Percentiles rank a stretch among this genome's conserved stretches.
These are phyloP conservation scores for Andrena cerasifolii DNA, from an alignment of 1,140 invertebrate species.

Conservation along the genomic window DNA sequence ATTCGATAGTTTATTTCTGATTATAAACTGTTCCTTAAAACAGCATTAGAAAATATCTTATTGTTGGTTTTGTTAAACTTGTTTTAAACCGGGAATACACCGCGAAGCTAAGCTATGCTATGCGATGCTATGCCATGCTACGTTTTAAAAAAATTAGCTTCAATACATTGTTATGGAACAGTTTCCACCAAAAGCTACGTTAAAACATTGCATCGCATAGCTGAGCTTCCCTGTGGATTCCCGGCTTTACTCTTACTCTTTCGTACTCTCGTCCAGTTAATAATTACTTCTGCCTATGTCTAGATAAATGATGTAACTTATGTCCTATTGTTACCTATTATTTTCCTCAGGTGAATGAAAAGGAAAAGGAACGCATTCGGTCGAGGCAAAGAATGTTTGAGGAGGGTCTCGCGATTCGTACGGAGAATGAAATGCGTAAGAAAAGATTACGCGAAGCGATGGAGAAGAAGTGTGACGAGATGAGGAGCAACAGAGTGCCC, in stretches of 20 bases:
- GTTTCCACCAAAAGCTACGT: too few species aligned
- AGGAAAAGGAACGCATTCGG: conserved; percentile 85
- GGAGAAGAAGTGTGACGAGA: conserved; percentile 83
- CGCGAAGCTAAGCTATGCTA: too few species aligned
- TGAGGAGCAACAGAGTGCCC: conserved; percentile 79
- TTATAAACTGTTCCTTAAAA: background rate
- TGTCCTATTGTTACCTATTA: conserved; percentile 22
- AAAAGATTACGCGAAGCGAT: conserved; percentile 84
- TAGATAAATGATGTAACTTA: background rate
- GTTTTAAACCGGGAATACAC: too few species aligned
- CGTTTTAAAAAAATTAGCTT: too few species aligned
- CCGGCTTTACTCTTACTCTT: background rate
- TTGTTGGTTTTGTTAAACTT: background rate
- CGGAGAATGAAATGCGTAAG: conserved; percentile 84
- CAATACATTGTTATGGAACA: too few species aligned
- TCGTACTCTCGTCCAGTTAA: background rate
- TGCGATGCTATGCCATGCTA: too few species aligned
- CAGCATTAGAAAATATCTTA: background rate
- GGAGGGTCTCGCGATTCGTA: conserved; percentile 85
- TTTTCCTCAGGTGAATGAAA: conserved; percentile 86
- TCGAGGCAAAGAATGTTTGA: conserved; percentile 84
- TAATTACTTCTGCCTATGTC: background rate
- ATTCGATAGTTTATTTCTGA: background rate
- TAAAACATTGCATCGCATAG: too few species aligned
- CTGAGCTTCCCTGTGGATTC: too few species aligned